Base-by-base conservation (phyloP, 1,140 invertebrate genomes). In the Ectropis grisescens region DNA sequence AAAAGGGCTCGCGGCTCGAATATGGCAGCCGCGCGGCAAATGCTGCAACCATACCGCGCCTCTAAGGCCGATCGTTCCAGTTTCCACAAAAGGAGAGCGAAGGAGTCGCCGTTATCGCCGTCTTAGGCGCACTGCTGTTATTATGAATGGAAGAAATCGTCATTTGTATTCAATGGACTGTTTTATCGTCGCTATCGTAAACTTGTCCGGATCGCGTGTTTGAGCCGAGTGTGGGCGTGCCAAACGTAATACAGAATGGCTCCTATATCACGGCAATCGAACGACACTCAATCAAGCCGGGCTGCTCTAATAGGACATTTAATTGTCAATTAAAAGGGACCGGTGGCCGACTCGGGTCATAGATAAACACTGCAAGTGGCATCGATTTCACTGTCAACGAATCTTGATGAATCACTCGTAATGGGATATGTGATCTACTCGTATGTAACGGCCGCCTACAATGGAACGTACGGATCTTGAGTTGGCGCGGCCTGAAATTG, bases 51-150 rank as follows among this genome's bases (percentile, higher is more conserved):
- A 27, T 25, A 38, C 19, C 41, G 29, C 41, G 26, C 13, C 28
- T 33, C 47, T 39, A 47, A 45, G 49, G 51, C 37, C 30, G 46
- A 38, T 28, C 31, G 31, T 29, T 32, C 61, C 31, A 45, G 55
- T 68, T 65, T 46, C 62, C 54, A 32, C 29, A 52, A 54, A 59
- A 33, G 58, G 58, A 8, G 26, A 29, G 16, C 37, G 40, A 46
- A 32, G 50, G 39, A 57, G 44, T 33, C 41, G 45, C 50, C 55
- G 61, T 68, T 66, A 74, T 54, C 46, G 39, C 64, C 58, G 41
- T 61, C 33, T 64, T 45, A 26, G 48, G 42, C 13, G 13, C 22
- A n/a, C n/a, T n/a, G n/a, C n/a, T n/a, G n/a, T n/a, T 26, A 14
- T 31, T 40, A 49, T 46, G 33, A 41, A 47, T 30, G 26, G 37